These are phyloP conservation scores for Synanthedon myopaeformis DNA, from an alignment of 2,888 invertebrate species.

Conservation along the genomic window DNA sequence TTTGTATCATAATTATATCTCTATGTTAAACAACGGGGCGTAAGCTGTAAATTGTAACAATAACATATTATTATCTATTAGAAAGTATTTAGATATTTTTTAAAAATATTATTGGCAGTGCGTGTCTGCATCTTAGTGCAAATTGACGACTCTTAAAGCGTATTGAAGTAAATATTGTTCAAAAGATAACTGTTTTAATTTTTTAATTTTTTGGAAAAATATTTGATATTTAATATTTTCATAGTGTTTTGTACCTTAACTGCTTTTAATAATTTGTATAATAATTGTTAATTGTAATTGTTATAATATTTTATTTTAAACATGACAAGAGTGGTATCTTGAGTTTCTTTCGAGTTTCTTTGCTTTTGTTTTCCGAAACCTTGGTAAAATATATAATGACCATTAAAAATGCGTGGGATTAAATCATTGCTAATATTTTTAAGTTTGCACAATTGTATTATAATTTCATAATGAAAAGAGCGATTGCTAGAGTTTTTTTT, in stretches of 20 bases:
- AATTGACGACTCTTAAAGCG: slow-evolving; percentile 56
- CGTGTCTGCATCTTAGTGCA: slow-evolving; percentile 73
- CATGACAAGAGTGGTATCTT: no score
- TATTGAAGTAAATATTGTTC: slow-evolving; percentile 59
- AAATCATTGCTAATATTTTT: no score
- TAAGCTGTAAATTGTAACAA: slow-evolving; percentile 48
- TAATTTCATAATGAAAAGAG: no score
- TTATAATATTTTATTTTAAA: no score
- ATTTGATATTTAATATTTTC: neutral
- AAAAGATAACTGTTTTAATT: neutral
- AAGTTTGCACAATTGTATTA: no score
- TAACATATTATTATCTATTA: slow-evolving; percentile 32
- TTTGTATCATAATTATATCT: slow-evolving; percentile 53
- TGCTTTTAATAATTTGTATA: neutral
- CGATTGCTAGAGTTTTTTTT: no score
- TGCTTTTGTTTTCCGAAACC: no score
- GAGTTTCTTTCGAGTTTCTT: no score
- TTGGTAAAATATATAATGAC: no score
- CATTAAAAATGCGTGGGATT: no score
- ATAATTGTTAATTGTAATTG: neutral
- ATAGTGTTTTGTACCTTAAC: no score
- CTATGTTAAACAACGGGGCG: slow-evolving; percentile 36
- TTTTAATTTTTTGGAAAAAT: neutral
- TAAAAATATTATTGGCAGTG: slow-evolving; percentile 59
- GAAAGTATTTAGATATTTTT: slow-evolving; percentile 41